Percentiles rank a stretch among this genome's conserved stretches.
Evolutionary conservation across 2,113 vertebrate species (phyloP).

Genomic region (Panthera leo): DNA sequence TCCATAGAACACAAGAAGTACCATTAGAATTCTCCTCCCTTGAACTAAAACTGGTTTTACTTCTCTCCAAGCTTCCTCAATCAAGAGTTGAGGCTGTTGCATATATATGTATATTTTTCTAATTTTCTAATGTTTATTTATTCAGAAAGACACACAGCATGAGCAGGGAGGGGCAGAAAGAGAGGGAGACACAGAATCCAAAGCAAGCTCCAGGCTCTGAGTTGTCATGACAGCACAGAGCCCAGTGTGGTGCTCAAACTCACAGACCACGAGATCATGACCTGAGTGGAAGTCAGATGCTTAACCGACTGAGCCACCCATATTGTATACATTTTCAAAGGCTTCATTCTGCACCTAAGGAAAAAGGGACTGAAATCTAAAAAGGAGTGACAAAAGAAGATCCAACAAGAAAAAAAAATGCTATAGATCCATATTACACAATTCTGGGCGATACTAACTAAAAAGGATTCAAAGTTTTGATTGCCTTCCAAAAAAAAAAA

Average conservation of each 20-base stretch:
- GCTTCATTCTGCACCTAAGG: background rate
- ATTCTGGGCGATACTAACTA: background rate
- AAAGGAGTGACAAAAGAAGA: conserved; percentile 1
- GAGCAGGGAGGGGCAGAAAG: too few species aligned
- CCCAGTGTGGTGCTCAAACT: too few species aligned
- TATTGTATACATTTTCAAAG: background rate
- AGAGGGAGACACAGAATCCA: too few species aligned
- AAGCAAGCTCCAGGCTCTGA: too few species aligned
- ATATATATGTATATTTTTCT: background rate
- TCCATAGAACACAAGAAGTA: background rate
- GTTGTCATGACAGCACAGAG: too few species aligned
- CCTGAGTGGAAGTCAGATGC: too few species aligned
- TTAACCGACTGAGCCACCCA: too few species aligned
- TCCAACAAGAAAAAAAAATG: background rate
- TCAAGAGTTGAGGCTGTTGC: background rate
- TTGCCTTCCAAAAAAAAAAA: background rate
- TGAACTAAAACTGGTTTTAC: background rate
- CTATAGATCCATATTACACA: background rate
- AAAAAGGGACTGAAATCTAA: background rate
- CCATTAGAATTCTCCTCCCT: background rate
- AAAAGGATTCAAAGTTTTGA: background rate
- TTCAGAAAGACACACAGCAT: too few species aligned
- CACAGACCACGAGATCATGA: too few species aligned
- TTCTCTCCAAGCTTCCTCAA: background rate
- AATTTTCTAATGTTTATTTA: too few species aligned